Conservation (phyloP, 2,797 vertebrate species). For the Falco novaeseelandiae region DNA sequence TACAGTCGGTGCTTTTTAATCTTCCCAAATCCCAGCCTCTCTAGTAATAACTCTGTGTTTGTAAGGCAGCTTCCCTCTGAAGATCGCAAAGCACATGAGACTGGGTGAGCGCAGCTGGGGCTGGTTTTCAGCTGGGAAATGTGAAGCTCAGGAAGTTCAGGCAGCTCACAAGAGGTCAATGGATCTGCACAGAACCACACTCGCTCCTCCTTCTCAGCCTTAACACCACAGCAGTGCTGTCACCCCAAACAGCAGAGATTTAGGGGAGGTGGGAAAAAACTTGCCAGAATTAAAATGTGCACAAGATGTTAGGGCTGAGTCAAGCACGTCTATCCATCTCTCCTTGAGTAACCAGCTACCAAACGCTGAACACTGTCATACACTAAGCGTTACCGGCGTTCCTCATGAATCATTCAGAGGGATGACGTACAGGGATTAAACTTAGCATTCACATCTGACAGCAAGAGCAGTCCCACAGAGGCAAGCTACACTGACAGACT, state of each 20-base stretch:
- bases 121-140: background rate
- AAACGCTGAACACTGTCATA: background rate
- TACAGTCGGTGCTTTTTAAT: background rate
- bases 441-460: background rate
- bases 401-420: background rate
- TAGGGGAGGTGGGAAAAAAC: background rate
- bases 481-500: background rate
- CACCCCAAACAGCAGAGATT: background rate
- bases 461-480: background rate
- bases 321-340: background rate
- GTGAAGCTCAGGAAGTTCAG: background rate
- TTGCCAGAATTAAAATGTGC: background rate
- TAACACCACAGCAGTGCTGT: background rate
- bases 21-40: background rate
- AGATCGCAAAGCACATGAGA: background rate
- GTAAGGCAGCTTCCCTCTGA: background rate
- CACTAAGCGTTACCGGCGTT: fast-evolving
- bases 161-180: fast-evolving
- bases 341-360: background rate
- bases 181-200: background rate
- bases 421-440: background rate
- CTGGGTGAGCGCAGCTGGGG: background rate
- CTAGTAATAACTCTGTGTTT: background rate
- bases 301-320: background rate
- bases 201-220: background rate